Base-by-base conservation (phyloP, 2,113 vertebrate genomes). In the Tylochromis polylepis region DNA sequence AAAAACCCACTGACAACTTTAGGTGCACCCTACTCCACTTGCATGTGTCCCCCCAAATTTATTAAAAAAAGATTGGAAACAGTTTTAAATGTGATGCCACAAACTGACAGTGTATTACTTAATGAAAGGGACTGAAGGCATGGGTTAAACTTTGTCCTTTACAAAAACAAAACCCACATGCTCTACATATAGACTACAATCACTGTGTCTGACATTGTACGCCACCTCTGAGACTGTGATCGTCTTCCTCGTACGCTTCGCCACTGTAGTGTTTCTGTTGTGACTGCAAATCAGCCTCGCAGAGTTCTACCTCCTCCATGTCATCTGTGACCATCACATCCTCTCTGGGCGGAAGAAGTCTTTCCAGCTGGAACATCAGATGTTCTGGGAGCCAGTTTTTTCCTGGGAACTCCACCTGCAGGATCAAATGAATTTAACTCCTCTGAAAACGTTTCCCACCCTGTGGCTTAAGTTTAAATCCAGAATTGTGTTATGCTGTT, bases 151-250 rank as follows among this genome's bases (percentile, higher is more conserved):
- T 4, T 55, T 51, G 57, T 56, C 27, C 5, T 16, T 11, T 31
- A 4, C 22, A 84, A 41, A 79, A 75, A 56, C 34, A 3, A n/a
- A 65, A 38, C n/a, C 5, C 31, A 59, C 65, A 56, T 57, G 57
- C 51, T 24, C 8, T 22, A 67, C 22, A 58, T 46, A 65, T n/a
- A 14, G 11, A 55, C 29, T 55, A 80, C 18, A 58, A 89, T 96
- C 84, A 97, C 91, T 97, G 96, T 1, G 98, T 98, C 93, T 99
- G 98, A 92, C 98, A 99, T 7, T 99, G 98, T 82, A 99, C 97
- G 1, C 97, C 97, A 0, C 95, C 88, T 9, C 97, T 97, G 11
- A 96, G 96, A 16, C 96, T 94, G 3, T 93, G 92, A 0, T 98
- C 97, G 0, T 99, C 98, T 46, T 99, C 98, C 51, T 98, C 96